phyloP scores from a whole-genome alignment of 2,888 invertebrate species.

The Sialis fuliginosa region DNA sequence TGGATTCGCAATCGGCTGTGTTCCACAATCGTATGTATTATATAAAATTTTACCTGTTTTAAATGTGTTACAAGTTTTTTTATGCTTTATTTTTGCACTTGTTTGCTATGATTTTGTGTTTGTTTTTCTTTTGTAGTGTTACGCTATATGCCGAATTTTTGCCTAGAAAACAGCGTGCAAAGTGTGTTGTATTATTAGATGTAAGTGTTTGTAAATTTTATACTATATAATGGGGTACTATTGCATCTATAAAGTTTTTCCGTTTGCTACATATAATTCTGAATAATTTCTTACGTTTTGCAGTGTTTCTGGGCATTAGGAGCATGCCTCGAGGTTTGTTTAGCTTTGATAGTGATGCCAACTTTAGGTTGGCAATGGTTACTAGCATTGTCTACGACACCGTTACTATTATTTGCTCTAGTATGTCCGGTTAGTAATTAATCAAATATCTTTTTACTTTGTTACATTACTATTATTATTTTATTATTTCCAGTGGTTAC shows the following conservation, averaged over 20 bases:
- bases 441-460: background rate
- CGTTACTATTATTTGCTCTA: slow-evolving; percentile 64
- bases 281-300: slow-evolving; percentile 12
- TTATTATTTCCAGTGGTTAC: slow-evolving; percentile 58
- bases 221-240: background rate
- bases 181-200: slow-evolving; percentile 88
- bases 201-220: slow-evolving; percentile 35
- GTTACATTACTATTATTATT: background rate
- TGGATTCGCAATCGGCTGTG: slow-evolving; percentile 92
- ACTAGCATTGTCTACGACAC: slow-evolving; percentile 77
- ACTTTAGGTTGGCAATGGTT: slow-evolving; percentile 83
- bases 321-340: slow-evolving; percentile 79
- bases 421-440: slow-evolving; percentile 53
- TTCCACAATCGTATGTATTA: slow-evolving; percentile 82
- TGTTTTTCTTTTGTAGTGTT: slow-evolving; percentile 42
- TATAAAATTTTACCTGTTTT: slow-evolving; percentile 9
- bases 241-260: background rate
- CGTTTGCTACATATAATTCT: slow-evolving; percentile 1
- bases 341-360: slow-evolving; percentile 83
- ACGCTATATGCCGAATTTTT: slow-evolving; percentile 92
- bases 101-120: slow-evolving; percentile 10
- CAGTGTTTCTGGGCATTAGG: slow-evolving; percentile 95
- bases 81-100: slow-evolving; percentile 8
- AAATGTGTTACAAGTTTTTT: slow-evolving; percentile 10
- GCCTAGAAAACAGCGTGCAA: slow-evolving; percentile 82